Percentiles rank a stretch among this genome's conserved stretches.
These are phyloP conservation scores for Trichosurus vulpecula DNA, from an alignment of 2,797 vertebrate genomes.

Conservation along the genomic window DNA sequence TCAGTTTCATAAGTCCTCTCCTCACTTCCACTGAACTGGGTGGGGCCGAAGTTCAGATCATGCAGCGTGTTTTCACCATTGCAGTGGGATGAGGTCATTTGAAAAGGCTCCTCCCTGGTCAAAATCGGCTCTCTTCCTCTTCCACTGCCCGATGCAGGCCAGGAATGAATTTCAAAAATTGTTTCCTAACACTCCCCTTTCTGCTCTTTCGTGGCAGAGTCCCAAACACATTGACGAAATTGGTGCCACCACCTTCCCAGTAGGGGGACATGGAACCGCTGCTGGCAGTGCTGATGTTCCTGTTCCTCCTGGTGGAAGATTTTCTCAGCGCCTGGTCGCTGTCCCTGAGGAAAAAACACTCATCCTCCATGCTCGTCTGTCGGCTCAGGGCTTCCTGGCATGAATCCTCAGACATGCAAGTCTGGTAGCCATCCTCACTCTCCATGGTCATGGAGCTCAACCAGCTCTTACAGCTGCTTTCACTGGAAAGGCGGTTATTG, in stretches of 20 bases:
- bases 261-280: slow-evolving; percentile 89
- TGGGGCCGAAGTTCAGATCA: background rate
- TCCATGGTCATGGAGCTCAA: slow-evolving; percentile 89
- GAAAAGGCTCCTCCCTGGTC: accelerated
- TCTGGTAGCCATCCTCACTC: slow-evolving; percentile 88
- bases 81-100: accelerated
- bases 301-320: slow-evolving; percentile 79
- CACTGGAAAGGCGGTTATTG: slow-evolving; percentile 89
- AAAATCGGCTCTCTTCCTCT: slow-evolving; percentile 89
- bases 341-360: slow-evolving; percentile 86
- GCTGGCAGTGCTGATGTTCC: slow-evolving; percentile 88
- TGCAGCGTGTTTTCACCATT: background rate
- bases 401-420: slow-evolving; percentile 87
- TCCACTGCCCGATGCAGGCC: slow-evolving; percentile 93
- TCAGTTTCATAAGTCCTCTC: background rate
- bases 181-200: slow-evolving; percentile 88
- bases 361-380: slow-evolving; percentile 85
- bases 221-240: slow-evolving; percentile 87
- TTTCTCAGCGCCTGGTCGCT: background rate
- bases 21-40: background rate
- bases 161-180: slow-evolving; percentile 92
- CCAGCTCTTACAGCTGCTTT: slow-evolving; percentile 90
- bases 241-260: slow-evolving; percentile 84
- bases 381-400: slow-evolving; percentile 84
- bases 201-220: slow-evolving; percentile 92